Percentiles rank a stretch among this genome's conserved stretches.
phyloP scores from a whole-genome alignment of 1,140 invertebrate genomes.

The Plectrocnemia conspersa region DNA sequence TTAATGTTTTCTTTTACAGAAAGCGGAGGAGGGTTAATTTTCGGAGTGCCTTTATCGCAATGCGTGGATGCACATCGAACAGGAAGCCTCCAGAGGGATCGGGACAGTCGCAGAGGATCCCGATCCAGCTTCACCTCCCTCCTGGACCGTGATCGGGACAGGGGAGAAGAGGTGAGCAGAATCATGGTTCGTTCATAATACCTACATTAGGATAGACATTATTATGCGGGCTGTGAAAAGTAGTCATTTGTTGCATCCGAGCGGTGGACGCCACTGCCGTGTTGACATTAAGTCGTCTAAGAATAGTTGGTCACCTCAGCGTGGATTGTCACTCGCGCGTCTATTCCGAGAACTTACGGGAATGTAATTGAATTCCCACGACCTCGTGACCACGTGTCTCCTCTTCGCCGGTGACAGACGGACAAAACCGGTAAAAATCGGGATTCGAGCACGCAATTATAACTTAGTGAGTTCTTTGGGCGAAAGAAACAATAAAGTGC shows the following conservation, averaged over 20 bases:
- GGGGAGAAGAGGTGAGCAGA: slow-evolving; percentile 60
- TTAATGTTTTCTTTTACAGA: slow-evolving; percentile 40
- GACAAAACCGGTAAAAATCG: neutral
- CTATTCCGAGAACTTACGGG: slow-evolving; percentile 20
- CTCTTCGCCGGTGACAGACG: slow-evolving; percentile 2
- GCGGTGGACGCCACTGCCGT: slow-evolving; percentile 18
- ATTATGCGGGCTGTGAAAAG: no score
- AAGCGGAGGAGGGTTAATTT: slow-evolving; percentile 61
- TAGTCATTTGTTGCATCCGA: no score
- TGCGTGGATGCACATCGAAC: slow-evolving; percentile 73
- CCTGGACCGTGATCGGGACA: slow-evolving; percentile 57
- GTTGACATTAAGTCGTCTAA: slow-evolving; percentile 20
- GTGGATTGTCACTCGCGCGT: slow-evolving; percentile 21
- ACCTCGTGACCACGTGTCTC: slow-evolving; percentile 24
- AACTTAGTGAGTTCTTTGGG: no score
- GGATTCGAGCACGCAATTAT: no score
- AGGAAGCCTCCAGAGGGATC: slow-evolving; percentile 49
- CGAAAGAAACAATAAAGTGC: no score
- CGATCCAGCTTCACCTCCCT: slow-evolving; percentile 65
- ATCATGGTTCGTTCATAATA: no score
- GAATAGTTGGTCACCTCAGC: slow-evolving; percentile 20
- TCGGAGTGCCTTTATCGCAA: slow-evolving; percentile 74
- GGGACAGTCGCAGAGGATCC: slow-evolving; percentile 61
- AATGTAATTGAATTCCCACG: slow-evolving; percentile 25
- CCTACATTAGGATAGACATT: no score